Percentiles rank a stretch among this genome's conserved stretches.
Evolutionary conservation across 2,113 vertebrate species (phyloP).

Genomic region (Megalops atlanticus): DNA sequence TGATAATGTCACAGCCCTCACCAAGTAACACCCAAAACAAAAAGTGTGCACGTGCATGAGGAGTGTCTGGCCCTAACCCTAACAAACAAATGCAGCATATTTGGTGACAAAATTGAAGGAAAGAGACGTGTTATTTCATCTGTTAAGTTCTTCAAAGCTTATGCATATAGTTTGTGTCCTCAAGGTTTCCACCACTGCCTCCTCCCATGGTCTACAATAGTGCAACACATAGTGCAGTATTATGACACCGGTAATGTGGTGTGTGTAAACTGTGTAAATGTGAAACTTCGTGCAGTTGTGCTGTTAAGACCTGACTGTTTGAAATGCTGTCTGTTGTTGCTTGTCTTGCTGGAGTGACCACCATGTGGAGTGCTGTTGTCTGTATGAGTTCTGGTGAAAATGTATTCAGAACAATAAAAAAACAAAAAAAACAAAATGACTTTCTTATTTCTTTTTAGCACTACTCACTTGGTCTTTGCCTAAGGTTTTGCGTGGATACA

Average conservation of each 20-base stretch:
- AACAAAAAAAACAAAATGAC: background rate
- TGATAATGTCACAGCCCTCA: no score
- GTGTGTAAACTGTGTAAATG: no score
- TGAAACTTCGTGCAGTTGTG: background rate
- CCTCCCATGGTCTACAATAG: background rate
- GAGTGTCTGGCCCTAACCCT: no score
- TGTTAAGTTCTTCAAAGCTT: background rate
- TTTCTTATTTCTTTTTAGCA: background rate
- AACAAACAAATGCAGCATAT: no score
- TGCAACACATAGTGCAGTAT: background rate
- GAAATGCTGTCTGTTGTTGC: constrained; percentile 1
- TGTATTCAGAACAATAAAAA: background rate
- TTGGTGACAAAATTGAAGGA: no score
- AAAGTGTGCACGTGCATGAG: no score
- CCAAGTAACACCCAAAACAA: no score
- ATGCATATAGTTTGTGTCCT: background rate
- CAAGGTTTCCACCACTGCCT: no score
- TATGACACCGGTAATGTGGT: background rate
- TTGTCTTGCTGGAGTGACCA: background rate
- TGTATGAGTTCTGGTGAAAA: background rate
- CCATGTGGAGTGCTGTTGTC: background rate
- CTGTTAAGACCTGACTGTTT: background rate
- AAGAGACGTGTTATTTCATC: background rate
- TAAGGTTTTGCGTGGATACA: background rate
- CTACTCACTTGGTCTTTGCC: background rate